These are phyloP conservation scores for Ceyx margarethae DNA, from an alignment of 2,113 vertebrate species.

Conservation along the genomic window DNA sequence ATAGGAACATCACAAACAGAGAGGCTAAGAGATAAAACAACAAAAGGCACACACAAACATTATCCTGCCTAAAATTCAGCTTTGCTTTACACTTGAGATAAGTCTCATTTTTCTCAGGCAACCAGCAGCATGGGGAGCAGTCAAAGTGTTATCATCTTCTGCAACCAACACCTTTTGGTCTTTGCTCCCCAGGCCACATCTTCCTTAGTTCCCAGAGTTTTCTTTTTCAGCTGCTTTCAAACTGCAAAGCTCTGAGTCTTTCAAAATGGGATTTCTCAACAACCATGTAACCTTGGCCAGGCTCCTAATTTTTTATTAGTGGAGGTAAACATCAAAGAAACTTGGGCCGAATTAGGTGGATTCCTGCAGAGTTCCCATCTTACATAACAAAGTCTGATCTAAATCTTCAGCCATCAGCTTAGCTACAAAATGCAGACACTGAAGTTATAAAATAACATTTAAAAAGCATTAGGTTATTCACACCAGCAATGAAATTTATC, in stretches of 20 bases:
- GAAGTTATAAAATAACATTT: not conserved
- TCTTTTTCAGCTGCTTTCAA: slow-evolving; percentile 5
- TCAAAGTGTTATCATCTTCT: not conserved
- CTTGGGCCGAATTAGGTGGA: slow-evolving; percentile 35
- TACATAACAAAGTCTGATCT: slow-evolving; percentile 39
- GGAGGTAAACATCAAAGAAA: slow-evolving; percentile 59
- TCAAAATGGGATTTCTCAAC: slow-evolving; percentile 40
- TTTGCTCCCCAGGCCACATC: not conserved
- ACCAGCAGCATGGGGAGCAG: not conserved
- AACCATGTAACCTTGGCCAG: slow-evolving; percentile 20
- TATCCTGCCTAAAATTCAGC: not conserved
- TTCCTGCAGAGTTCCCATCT: slow-evolving; percentile 45
- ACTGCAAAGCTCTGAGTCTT: slow-evolving; percentile 2
- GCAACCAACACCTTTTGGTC: not conserved
- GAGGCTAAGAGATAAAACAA: slow-evolving; percentile 18
- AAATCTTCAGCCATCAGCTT: slow-evolving; percentile 9
- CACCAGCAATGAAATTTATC: not conserved
- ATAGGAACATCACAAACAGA: slow-evolving; percentile 49
- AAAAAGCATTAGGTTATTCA: not conserved
- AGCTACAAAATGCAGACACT: not conserved
- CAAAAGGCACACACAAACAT: not conserved
- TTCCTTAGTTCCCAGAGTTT: not conserved
- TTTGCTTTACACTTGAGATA: not conserved
- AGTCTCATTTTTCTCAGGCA: not conserved
- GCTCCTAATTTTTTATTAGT: slow-evolving; percentile 40